Base-by-base conservation (phyloP, 1,140 invertebrate genomes). In the Papilio polytes region DNA sequence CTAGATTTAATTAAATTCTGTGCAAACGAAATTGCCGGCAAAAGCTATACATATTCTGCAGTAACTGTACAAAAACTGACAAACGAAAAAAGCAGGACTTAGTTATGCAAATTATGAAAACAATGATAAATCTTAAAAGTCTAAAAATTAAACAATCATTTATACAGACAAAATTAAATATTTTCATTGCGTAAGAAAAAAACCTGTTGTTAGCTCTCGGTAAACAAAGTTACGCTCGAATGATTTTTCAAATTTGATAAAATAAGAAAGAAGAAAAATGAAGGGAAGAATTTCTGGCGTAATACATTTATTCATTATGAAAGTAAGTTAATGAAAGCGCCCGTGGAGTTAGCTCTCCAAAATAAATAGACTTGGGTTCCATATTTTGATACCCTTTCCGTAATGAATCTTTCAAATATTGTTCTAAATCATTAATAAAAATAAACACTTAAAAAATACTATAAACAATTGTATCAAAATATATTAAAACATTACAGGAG, bases 221-320 rank as follows among this genome's bases (percentile, higher is more conserved):
- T 70, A 70, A 70, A 70, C 26, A 70, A 70, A 70, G 63, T 70
- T 70, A 31, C 26, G 63, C 63, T 70, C 26, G 63, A 26, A 70
- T 70, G 63, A 70, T 70, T 70, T 70, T 70, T 70, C 63, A 70
- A 70, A 90, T 87, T 91, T 91, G 89, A 91, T 89, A 90, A 91
- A 89, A 87, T 90, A 88, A 88, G 86, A 81, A 90, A 88, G 84
- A 81, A 89, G 63, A 87, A 90, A 91, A 89, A 83, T 87, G 86
- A 86, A 85, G 87, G 87, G 87, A 86, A 78, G 78, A 87, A 91
- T 92, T 88, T 89, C 88, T 81, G n/a, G 88, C 90, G 89, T 91
- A 92, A 92, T 91, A 91, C 88, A 91, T 92, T 94, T 92, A 92
- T 92, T 92, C 91, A 92, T 92, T 90, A 92, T 83, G 86, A 86